Base-by-base conservation (phyloP, 30 jellyfish, hydroid and myxozoan genomes). In the Mastigias papua region DNA sequence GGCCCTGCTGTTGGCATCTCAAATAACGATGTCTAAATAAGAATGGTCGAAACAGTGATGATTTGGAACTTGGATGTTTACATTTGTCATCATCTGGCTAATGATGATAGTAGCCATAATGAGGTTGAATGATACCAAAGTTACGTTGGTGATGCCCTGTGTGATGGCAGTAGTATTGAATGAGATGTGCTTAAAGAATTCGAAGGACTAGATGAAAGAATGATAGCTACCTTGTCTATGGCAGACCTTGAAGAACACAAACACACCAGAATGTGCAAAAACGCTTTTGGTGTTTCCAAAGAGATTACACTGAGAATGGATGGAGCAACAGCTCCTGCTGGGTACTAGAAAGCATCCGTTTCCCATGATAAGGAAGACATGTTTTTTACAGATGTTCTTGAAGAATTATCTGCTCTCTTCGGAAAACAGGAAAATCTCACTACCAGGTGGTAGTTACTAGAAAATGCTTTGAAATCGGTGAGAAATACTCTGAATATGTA, bases 1-100 rank as follows among this genome's bases (percentile, higher is more conserved):
- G 82, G 82, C 3, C 82, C 90, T 17, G 88, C 80, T 23, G 88
- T 77, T 23, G 88, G 88, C 1, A 79, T 77, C 32, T n/a, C 88
- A 29, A 77, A 77, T 21, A 60, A 77, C 21, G 88, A 77, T 77
- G 88, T 77, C 15, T 58, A 77, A 42, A 42, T 42, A 4, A 8
- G 54, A 4, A 4, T 8, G 7, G 54, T 15, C 7, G 54, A 42
- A 15, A 42, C 13, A 42, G 13, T 42, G 13, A 8, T 42, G 7
- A 42, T 42, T 42, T 4, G 13, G 13, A 42, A 42, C 0, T 15
- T 42, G 13, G 54, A 42, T 42, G 7, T 4, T 42, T 42, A 42
- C 54, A 42, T 42, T 15, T 4, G 54, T 23, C 81, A 65, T 28
- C 90, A 80, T 22, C 71, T 80, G 16, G 19, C 90, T 19, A 62